phyloP scores from a whole-genome alignment of 2,113 vertebrate species.

The Microcebus jonahi region DNA sequence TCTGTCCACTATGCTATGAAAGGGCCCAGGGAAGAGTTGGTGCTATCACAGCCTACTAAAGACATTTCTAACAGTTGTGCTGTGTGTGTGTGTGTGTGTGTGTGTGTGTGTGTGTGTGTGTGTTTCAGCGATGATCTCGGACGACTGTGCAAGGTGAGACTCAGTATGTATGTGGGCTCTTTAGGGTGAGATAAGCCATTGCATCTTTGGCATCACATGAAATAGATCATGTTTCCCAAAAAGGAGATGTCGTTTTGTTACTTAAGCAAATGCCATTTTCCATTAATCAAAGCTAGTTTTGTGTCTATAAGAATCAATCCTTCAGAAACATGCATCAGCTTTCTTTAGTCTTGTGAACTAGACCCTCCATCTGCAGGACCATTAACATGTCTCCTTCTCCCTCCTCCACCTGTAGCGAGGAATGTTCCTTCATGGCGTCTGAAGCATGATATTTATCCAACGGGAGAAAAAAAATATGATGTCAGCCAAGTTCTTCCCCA shows the following conservation, averaged over 20 bases:
- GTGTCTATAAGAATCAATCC: neutral
- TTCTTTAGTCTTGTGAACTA: neutral
- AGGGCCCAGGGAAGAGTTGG: neutral
- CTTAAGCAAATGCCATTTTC: neutral
- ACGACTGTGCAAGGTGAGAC: neutral
- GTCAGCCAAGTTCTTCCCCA: neutral
- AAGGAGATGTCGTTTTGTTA: neutral
- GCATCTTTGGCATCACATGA: neutral
- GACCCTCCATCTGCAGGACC: neutral
- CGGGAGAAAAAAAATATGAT: neutral
- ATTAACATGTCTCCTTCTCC: too few species aligned
- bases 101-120: too few species aligned
- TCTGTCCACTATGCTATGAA: neutral
- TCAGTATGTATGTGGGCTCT: too few species aligned
- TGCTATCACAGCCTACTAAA: neutral
- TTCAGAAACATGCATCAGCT: neutral
- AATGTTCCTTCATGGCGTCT: fast-evolving
- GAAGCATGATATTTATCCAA: neutral
- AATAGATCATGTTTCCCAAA: neutral
- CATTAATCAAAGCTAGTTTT: neutral
- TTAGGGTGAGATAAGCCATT: neutral
- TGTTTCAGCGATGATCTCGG: neutral
- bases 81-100: neutral
- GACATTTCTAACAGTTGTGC: neutral
- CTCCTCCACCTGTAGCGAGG: neutral